phyloP scores from a whole-genome alignment of 1,140 invertebrate species.

The Rhopalosiphum padi region DNA sequence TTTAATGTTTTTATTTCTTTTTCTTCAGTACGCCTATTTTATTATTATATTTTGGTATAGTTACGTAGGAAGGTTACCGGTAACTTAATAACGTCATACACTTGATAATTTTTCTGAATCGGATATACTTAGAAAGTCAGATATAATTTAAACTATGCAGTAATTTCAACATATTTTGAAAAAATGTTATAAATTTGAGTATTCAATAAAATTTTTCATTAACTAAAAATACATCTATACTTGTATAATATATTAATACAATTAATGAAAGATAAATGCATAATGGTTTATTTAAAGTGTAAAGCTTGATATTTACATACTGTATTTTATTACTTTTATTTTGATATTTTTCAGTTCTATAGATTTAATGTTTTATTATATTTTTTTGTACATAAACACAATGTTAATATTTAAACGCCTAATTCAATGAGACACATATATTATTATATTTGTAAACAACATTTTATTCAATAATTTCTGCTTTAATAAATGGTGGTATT shows the following conservation, averaged over 20 bases:
- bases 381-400: too few species aligned
- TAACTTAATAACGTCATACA: slow-evolving; percentile 43
- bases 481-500: background rate
- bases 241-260: background rate
- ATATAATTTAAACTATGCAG: background rate
- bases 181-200: background rate
- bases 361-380: background rate
- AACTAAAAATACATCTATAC: background rate
- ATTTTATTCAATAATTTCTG: background rate
- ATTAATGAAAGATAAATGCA: background rate
- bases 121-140: slow-evolving; percentile 4
- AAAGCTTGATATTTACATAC: background rate
- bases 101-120: slow-evolving; percentile 26
- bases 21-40: background rate
- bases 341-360: background rate
- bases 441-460: background rate
- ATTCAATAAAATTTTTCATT: background rate
- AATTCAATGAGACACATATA: background rate
- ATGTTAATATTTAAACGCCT: background rate
- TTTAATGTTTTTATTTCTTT: slow-evolving; percentile 18
- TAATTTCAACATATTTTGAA: background rate
- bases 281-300: background rate
- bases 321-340: background rate
- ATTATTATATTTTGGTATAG: slow-evolving; percentile 37
- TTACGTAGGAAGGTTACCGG: background rate